Base-by-base conservation (phyloP, 2,797 vertebrate genomes). In the Centroberyx gerrardi region DNA sequence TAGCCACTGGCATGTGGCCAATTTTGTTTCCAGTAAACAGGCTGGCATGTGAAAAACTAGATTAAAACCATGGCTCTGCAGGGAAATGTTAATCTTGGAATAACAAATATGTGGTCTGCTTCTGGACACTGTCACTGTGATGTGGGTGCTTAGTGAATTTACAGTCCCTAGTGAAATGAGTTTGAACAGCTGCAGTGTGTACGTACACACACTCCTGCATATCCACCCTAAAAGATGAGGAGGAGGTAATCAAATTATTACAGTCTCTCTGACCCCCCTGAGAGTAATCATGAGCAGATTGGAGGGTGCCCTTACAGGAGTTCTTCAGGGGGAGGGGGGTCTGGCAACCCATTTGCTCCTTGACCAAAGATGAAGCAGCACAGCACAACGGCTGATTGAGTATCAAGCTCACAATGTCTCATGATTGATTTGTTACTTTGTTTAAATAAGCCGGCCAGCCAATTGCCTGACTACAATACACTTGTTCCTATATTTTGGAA, bases 181-280 rank as follows among this genome's bases (percentile, higher is more conserved):
- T 49, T 69, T 40, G 10, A 81, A 82, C 62, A 72, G 62, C 68
- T 78, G 73, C 1, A 0, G 15, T 68, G 29, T 78, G 75, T 74
- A 72, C 72, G 77, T 48, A 22, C 17, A 56, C 33, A 59, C 55
- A 77, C 70, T 63, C 71, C 14, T 73, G 58, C 71, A 73, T 58
- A 56, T 13, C 55, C 53, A 55, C 29, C 31, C 17, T 51, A 40
- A 83, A 69, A 75, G 18, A 82, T 83, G 40, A 63, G 58, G 63
- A 81, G 76, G 72, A 48, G 54, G 72, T 64, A 77, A 85, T 87
- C 59, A 72, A 72, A 81, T 84, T 17, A 82, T 88, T 83, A 74
- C 28, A 68, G 75, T 74, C 74, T 72, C 81, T 68, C 62, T 74
- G 17, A 17, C 22, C 54, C 48, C 36, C n/a, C 33, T 48, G 61